Conservation (phyloP, 1,140 invertebrate genomes). For the Drosophila pectinifera region DNA sequence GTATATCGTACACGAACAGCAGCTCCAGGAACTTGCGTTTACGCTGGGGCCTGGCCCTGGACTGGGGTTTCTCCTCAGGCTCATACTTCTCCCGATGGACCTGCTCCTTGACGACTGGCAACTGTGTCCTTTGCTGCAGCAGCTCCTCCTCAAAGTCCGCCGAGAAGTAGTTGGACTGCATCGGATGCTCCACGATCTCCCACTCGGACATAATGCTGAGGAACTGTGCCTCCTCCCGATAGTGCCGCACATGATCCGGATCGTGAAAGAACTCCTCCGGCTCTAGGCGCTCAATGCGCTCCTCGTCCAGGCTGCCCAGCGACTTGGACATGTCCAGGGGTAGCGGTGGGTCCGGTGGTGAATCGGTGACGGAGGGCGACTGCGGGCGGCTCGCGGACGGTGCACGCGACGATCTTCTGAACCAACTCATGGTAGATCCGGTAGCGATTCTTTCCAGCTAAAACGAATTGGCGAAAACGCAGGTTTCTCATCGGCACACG, state of each 20-base stretch:
- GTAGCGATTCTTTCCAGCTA: constrained; percentile 87
- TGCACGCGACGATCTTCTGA: constrained; percentile 87
- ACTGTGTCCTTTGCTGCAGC: constrained; percentile 50
- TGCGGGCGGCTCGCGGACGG: constrained; percentile 84
- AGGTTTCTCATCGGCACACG: constrained; percentile 87
- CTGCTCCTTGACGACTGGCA: background rate
- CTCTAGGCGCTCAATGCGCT: constrained; percentile 68
- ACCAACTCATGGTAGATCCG: constrained; percentile 87
- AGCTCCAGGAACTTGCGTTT: constrained; percentile 69
- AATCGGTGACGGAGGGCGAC: background rate
- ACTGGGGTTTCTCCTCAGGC: background rate
- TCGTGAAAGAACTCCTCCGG: constrained; percentile 83
- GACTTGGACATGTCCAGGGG: constrained; percentile 47
- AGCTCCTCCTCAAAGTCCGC: constrained; percentile 81
- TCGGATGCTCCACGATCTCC: constrained; percentile 79
- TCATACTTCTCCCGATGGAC: background rate
- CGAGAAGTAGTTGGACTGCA: constrained; percentile 68
- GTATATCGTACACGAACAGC: constrained; percentile 68
- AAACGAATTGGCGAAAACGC: constrained; percentile 87
- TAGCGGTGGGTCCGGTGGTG: background rate
- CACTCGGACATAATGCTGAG: constrained; percentile 81
- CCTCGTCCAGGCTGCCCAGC: constrained; percentile 52
- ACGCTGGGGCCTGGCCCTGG: constrained; percentile 4
- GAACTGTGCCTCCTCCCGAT: constrained; percentile 76
- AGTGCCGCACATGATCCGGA: constrained; percentile 77